These are phyloP conservation scores for Ptychodera flava DNA, from an alignment of 35 echinoderm and acorn worm genomes.

Conservation along the genomic window DNA sequence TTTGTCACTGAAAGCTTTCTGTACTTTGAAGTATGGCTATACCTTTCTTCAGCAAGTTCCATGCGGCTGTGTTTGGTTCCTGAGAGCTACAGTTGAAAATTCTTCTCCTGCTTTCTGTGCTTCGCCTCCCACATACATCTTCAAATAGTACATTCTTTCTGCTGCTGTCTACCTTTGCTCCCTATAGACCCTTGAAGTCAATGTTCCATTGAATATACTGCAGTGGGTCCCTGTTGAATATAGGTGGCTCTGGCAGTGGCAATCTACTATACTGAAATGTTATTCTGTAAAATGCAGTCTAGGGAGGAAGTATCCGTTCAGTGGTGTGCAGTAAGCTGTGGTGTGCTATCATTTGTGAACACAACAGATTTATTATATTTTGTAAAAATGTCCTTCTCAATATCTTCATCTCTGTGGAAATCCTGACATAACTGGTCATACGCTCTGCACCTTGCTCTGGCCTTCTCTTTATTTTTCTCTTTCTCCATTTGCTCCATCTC, in stretches of 20 bases:
- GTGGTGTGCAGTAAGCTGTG: too few relatives aligned
- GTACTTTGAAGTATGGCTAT: conserved; percentile 13
- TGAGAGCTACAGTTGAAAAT: conserved; percentile 15
- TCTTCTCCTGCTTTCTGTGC: conserved; percentile 5
- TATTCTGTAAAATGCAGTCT: conserved; percentile 9
- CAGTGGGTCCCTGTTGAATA: conserved; percentile 35
- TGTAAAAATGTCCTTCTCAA: too few relatives aligned
- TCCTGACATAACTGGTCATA: too few relatives aligned
- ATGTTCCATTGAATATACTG: conserved; percentile 31
- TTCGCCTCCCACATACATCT: background rate
- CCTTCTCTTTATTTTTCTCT: too few relatives aligned
- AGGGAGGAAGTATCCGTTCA: background rate
- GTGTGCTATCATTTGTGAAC: too few relatives aligned
- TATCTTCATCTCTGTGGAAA: too few relatives aligned
- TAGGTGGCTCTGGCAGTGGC: conserved; percentile 18
- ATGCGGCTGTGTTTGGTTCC: conserved; percentile 30
- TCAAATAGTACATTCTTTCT: too few relatives aligned
- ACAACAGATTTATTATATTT: too few relatives aligned
- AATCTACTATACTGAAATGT: conserved; percentile 31
- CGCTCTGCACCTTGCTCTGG: too few relatives aligned
- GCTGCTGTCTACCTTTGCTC: background rate
- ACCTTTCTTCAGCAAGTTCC: conserved; percentile 33
- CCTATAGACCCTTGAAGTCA: conserved; percentile 26
- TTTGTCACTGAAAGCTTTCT: too few relatives aligned
- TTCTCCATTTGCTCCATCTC: too few relatives aligned